A percentile compares a stretch with the other conserved stretches of the same genome.
Conservation (phyloP, 1,140 invertebrate species). For the Stenopsyche tienmushanensis region DNA sequence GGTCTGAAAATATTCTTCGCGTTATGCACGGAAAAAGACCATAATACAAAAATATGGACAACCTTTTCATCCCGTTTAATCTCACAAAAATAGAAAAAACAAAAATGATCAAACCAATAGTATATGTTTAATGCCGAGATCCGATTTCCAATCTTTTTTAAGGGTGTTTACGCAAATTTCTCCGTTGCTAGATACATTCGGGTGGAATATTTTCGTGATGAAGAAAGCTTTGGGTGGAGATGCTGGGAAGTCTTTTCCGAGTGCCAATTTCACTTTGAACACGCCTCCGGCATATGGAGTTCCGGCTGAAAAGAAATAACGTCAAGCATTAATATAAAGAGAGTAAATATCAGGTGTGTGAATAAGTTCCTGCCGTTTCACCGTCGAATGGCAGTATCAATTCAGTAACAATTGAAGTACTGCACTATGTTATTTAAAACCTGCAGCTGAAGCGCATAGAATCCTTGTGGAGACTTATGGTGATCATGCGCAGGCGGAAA, state of each 20-base stretch:
- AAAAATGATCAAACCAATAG: no score
- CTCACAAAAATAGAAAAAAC: no score
- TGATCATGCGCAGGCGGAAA: no score
- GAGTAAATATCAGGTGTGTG: no score
- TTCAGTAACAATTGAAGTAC: background rate
- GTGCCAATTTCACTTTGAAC: slow-evolving; percentile 86
- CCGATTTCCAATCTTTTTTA: slow-evolving; percentile 96
- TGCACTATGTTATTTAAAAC: background rate
- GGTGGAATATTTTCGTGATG: slow-evolving; percentile 96
- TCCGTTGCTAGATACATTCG: slow-evolving; percentile 91
- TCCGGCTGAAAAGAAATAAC: slow-evolving; percentile 59
- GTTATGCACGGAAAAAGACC: no score
- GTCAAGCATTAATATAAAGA: no score
- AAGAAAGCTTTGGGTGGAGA: slow-evolving; percentile 94
- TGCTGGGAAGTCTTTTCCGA: slow-evolving; percentile 92
- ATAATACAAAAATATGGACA: no score
- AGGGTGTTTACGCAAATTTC: slow-evolving; percentile 98
- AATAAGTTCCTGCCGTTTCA: no score
- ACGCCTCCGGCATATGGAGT: slow-evolving; percentile 83
- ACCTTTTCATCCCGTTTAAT: no score
- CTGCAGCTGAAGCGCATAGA: no score
- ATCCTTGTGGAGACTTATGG: no score
- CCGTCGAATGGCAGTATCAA: background rate
- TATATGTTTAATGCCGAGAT: slow-evolving; percentile 95
- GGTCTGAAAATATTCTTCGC: slow-evolving; percentile 62